phyloP scores from a whole-genome alignment of 2,113 vertebrate species.

The Myiozetetes cayanensis region DNA sequence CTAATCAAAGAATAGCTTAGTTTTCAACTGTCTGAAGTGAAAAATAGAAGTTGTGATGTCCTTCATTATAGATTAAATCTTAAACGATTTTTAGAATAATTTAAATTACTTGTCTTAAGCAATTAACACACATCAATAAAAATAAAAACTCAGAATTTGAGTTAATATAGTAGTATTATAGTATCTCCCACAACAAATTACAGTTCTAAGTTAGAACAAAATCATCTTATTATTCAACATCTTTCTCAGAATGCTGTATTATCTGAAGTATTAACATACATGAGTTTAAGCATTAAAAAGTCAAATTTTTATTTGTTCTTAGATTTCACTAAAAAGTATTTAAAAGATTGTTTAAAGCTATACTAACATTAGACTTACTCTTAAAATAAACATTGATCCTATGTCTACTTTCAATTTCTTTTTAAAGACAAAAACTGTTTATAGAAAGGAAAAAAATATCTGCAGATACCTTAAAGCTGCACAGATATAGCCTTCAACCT shows the following conservation, averaged over 20 bases:
- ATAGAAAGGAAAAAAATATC: not conserved
- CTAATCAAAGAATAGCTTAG: not conserved
- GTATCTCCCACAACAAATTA: not conserved
- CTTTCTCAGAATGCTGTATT: not conserved
- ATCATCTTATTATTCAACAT: not conserved
- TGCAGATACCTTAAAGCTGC: not conserved
- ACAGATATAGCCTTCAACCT: not conserved
- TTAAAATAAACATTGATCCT: not conserved
- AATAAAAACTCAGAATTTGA: not conserved
- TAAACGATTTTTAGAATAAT: not conserved
- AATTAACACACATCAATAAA: not conserved
- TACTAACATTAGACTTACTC: not conserved
- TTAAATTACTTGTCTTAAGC: not conserved
- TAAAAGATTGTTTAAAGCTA: not conserved
- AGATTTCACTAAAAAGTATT: not conserved
- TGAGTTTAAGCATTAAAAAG: not conserved
- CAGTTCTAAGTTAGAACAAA: not conserved
- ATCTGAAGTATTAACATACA: not conserved
- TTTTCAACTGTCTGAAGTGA: conserved; percentile 20
- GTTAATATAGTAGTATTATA: not conserved
- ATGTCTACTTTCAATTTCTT: not conserved
- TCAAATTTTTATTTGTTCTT: not conserved
- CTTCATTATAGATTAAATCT: not conserved
- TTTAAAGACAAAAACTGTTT: not conserved
- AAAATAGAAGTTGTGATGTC: not conserved